Evolutionary conservation across 92 coral and sea anemone species (phyloP), one percentile per base, ranked within the genome.

Genomic region (Chrysogorgia sp.): DNA sequence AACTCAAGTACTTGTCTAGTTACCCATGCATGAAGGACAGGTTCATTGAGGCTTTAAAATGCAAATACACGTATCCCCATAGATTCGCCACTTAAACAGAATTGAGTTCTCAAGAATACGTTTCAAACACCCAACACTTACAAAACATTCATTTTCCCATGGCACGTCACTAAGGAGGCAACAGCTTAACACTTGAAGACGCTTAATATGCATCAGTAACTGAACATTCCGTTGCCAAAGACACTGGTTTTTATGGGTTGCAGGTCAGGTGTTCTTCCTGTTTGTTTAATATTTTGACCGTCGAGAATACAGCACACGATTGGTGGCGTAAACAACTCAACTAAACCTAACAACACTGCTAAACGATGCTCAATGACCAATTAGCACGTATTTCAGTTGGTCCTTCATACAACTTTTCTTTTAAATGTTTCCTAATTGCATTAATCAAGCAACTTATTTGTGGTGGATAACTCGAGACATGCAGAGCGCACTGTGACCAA

Each of bases 391-490:
- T 72, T 72, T 56, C 65, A 72, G 64, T 56, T 31, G 79, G 43
- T 72, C 48, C 64, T 56, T 72, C 79, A 72, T 72, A 25, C 58
- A 72, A 34, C 29, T 72, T 52, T 72, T 55, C 79, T 56, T 72
- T 72, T 72, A 72, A 72, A 72, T 58, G 79, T 56, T 72, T 72
- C 79, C 79, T 72, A 72, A 72, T 72, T 72, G 50, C 79, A 52
- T 72, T 72, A 72, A 72, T 72, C 28, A 56, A n/a, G 33, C 9
- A 25, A 53, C 79, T 68, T 57, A 45, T 49, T 28, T 57, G 34
- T 26, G 33, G 43, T 35, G 59, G 40, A 28, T 23, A 69, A 7
- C 53, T 47, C n/a, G 17, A 15, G 15, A 37, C 43, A n/a, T n/a
- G n/a, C n/a, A n/a, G n/a, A n/a, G n/a, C n/a, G n/a, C n/a, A n/a